Conservation (phyloP, 2,113 vertebrate genomes). For the Tachysurus fulvidraco region DNA sequence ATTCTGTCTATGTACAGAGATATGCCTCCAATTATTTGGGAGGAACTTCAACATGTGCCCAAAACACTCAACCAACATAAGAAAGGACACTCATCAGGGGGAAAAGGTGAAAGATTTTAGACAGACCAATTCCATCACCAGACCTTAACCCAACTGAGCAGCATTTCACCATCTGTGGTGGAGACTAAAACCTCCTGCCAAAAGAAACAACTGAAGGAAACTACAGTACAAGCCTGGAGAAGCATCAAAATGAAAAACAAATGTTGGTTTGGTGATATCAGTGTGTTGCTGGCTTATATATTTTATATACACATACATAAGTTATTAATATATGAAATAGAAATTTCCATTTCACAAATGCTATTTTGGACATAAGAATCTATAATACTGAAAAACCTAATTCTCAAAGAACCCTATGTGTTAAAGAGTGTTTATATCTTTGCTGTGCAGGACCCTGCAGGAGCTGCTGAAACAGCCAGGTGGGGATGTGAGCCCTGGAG, state of each 20-base stretch:
- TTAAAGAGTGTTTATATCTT: background rate
- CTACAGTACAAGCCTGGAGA: background rate
- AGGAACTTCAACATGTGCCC: no score
- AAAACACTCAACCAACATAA: background rate
- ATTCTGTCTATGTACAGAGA: background rate
- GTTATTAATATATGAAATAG: background rate
- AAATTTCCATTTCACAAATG: background rate
- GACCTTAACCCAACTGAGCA: background rate
- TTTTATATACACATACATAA: background rate
- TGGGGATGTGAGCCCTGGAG: constrained; percentile 62
- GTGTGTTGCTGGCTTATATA: background rate
- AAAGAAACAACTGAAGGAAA: background rate
- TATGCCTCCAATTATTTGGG: no score
- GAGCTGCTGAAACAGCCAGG: constrained; percentile 76
- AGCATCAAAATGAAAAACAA: background rate
- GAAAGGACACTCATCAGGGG: background rate
- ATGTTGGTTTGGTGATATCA: background rate
- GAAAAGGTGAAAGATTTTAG: background rate
- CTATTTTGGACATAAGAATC: background rate
- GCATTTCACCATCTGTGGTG: background rate
- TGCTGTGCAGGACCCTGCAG: constrained; percentile 66
- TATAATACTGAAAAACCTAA: background rate
- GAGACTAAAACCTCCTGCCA: background rate
- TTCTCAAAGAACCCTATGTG: background rate
- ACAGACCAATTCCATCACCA: no score